Base-by-base conservation (phyloP, 2,888 invertebrate genomes). In the Balanococcus diminutus region DNA sequence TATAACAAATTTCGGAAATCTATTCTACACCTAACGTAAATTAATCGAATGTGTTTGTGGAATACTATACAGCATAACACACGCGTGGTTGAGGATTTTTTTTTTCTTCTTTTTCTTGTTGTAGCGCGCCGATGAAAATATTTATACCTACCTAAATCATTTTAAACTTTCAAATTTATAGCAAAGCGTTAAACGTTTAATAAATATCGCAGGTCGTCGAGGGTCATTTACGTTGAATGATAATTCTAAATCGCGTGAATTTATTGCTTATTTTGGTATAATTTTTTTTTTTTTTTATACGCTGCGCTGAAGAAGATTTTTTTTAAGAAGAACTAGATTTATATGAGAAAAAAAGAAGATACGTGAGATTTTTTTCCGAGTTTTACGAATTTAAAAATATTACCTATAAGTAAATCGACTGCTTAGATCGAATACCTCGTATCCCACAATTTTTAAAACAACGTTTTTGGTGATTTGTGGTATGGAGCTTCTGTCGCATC, bases 131-230 rank as follows among this genome's bases (percentile, higher is more conserved):
- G 75, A 75, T 75, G 75, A 75, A 67, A 32, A 75, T 75, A 75
- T 75, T 75, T 75, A 32, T 75, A n/a, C n/a, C n/a, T n/a, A n/a
- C n/a, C n/a, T n/a, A 75, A 75, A 75, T 75, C 75, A 75, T 75
- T 32, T 75, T 75, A 32, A 75, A 75, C 32, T 5, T 75, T 75
- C n/a, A 31, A 75, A 32, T 75, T 75, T 75, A 75, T 75, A 32
- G 32, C 36, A 32, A 75, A n/a, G n/a, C 25, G 28, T 67, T 67
- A n/a, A 8, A 32, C 14, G 32, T 32, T 32, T 75, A 32, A 75
- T 32, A 19, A 75, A 75, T 75, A 75, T 4, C 3, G 36, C n/a
- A 75, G 75, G 75, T 75, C 32, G 75, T 75, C n/a, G 8, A 8
- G 75, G 75, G 75, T 75, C 75, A 75, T 75, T n/a, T 32, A 31